Evolutionary conservation across 2,797 vertebrate genomes (phyloP).

Genomic region (Oreochromis mossambicus): DNA sequence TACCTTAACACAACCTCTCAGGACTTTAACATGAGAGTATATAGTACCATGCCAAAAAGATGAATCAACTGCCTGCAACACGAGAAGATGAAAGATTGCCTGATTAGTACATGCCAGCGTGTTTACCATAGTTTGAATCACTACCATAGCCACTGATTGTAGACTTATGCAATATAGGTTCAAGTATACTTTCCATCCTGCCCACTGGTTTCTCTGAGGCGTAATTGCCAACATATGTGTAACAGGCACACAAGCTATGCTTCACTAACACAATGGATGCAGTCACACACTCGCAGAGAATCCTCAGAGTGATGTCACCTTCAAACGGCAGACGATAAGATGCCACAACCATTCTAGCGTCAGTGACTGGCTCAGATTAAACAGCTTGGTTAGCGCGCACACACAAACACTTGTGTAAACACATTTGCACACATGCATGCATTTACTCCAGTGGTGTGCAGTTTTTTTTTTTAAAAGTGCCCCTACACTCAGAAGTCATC

Average conservation of each 20-base stretch:
- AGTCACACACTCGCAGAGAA: conserved; percentile 8
- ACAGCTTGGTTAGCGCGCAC: conserved; percentile 4
- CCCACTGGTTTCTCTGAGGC: conserved; percentile 32
- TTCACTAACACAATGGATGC: not conserved
- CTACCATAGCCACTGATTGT: conserved; percentile 63
- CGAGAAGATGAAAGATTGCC: conserved; percentile 58
- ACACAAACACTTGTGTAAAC: conserved; percentile 22
- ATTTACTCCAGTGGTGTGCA: not conserved
- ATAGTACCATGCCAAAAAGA: conserved; percentile 29
- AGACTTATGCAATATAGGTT: conserved; percentile 60
- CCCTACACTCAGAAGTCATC: conserved; percentile 1
- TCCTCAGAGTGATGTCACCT: conserved; percentile 54
- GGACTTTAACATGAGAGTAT: not conserved
- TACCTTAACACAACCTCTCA: not conserved
- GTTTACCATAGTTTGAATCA: conserved; percentile 66
- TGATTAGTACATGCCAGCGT: conserved; percentile 62
- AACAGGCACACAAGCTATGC: conserved; percentile 17
- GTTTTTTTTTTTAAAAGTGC: conserved; percentile 3
- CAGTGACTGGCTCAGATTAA: conserved; percentile 33
- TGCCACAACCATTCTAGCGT: conserved; percentile 28
- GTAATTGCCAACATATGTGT: conserved; percentile 64
- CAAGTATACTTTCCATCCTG: conserved; percentile 51
- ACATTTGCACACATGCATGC: not conserved
- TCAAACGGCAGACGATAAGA: conserved; percentile 36
- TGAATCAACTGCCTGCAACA: conserved; percentile 54